phyloP scores from a whole-genome alignment of 2,797 vertebrate species.

The Peromyscus aztecus region DNA sequence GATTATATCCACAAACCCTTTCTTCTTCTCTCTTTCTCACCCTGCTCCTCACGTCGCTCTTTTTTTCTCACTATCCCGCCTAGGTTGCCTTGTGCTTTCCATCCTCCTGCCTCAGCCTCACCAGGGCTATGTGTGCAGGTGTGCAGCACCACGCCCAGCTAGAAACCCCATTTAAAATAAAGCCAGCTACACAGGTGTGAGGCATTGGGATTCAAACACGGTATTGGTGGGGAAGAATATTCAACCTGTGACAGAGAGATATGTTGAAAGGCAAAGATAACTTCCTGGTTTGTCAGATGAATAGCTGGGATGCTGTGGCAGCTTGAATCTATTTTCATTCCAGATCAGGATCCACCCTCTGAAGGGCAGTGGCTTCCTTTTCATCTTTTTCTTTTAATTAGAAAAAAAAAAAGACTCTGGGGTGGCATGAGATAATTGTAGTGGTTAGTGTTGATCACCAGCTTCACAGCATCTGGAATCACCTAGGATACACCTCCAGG shows the following conservation, averaged over 20 bases:
- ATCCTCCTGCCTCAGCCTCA: neutral
- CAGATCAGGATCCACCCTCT: neutral
- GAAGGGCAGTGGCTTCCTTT: neutral
- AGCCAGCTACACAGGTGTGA: neutral
- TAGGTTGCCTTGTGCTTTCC: neutral
- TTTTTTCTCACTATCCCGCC: neutral
- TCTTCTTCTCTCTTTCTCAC: neutral
- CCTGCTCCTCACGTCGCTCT: accelerated
- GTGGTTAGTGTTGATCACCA: neutral
- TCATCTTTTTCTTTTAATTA: neutral
- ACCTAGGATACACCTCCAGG: neutral
- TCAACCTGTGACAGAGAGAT: neutral
- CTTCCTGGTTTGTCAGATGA: neutral
- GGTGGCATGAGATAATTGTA: neutral
- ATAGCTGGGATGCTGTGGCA: neutral
- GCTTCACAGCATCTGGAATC: neutral
- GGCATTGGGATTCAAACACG: neutral
- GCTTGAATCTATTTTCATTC: neutral
- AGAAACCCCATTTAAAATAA: neutral
- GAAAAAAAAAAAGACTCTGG: neutral
- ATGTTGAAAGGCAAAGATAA: neutral
- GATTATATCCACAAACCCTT: neutral
- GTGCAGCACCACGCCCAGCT: too few relatives aligned
- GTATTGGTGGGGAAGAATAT: neutral
- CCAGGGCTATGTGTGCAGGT: neutral